phyloP scores from a whole-genome alignment of 2,888 invertebrate genomes.

The Syrista parreyssii region DNA sequence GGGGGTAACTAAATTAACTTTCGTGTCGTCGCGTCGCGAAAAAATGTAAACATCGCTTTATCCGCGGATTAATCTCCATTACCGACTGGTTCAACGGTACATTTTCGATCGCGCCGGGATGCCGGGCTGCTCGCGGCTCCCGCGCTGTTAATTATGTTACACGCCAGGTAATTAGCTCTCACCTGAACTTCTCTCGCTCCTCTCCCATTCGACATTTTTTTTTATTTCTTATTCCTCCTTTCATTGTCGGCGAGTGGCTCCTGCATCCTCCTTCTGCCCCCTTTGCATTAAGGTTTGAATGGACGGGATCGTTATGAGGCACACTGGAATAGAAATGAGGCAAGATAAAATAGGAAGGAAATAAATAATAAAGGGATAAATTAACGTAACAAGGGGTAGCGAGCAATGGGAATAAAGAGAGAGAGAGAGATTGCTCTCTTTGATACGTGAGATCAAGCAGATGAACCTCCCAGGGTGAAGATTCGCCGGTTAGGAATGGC shows the following conservation, averaged over 20 bases:
- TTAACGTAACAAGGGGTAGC: background rate
- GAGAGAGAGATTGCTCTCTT: conserved; percentile 7
- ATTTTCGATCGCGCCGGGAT: conserved; percentile 39
- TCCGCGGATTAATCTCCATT: conserved; percentile 52
- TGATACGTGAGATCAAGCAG: background rate
- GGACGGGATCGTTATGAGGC: background rate
- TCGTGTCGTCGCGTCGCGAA: conserved; percentile 10
- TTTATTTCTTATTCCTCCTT: background rate
- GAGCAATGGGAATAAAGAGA: conserved; percentile 5
- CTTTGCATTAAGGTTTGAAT: background rate
- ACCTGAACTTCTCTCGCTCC: background rate
- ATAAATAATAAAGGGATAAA: background rate
- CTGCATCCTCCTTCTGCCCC: background rate
- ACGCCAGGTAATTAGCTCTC: conserved; percentile 53
- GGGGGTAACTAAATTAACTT: conserved; percentile 17
- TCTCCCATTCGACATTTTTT: background rate
- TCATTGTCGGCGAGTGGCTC: background rate
- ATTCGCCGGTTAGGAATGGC: background rate
- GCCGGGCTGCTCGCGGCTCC: conserved; percentile 3
- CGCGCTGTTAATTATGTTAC: conserved; percentile 54
- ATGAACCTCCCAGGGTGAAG: background rate
- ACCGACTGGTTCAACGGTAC: conserved; percentile 55
- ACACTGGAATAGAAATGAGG: background rate
- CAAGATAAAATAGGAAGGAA: background rate
- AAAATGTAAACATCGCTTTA: conserved; percentile 19